A percentile compares a stretch with the other conserved stretches of the same genome.
Evolutionary conservation across 2,888 invertebrate genomes (phyloP).

Genomic region (Drosophila atripex): DNA sequence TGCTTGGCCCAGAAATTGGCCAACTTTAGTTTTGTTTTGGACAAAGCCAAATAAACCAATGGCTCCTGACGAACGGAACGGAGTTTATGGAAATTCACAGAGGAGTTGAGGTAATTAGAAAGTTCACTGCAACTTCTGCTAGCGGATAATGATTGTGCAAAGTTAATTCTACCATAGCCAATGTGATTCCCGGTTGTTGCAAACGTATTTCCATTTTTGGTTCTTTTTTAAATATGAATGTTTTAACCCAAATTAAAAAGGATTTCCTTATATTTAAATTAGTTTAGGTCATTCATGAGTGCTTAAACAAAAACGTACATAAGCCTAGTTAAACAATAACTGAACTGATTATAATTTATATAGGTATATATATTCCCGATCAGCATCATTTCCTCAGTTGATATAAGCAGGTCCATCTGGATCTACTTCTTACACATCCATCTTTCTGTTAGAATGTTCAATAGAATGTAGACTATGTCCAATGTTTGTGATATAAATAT

Average conservation of each 20-base stretch:
- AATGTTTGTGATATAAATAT: no score
- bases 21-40: conserved; percentile 44
- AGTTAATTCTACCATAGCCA: conserved; percentile 29
- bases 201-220: background rate
- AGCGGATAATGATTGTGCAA: conserved; percentile 21
- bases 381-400: no score
- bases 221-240: conserved; percentile 5
- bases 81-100: conserved; percentile 16
- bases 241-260: background rate
- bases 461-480: no score
- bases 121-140: conserved; percentile 38
- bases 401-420: no score
- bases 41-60: conserved; percentile 45
- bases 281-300: background rate
- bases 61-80: conserved; percentile 23
- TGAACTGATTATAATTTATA: no score
- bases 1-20: conserved; percentile 44
- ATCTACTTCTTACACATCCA: no score
- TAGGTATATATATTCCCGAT: no score
- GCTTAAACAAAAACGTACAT: no score
- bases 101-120: conserved; percentile 49
- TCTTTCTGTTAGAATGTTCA: no score
- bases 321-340: no score
- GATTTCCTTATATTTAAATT: background rate
- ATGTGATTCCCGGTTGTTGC: conserved; percentile 8